Evolutionary conservation across 2,797 vertebrate species (phyloP).

Genomic region (Macropus fuliginosus): DNA sequence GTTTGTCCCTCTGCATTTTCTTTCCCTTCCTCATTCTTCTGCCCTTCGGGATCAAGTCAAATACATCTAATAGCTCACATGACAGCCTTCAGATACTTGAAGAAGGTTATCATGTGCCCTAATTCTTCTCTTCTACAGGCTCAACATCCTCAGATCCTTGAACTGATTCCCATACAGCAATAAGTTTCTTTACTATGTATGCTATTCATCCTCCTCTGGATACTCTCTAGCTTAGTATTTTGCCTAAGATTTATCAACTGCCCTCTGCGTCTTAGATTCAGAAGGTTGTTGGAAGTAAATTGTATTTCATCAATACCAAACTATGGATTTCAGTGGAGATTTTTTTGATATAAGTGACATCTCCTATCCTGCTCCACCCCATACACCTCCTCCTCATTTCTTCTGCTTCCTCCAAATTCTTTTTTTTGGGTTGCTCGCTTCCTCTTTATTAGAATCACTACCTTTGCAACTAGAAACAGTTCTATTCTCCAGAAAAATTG

Average conservation of each 20-base stretch:
- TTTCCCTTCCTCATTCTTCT: neutral
- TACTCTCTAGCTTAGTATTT: neutral
- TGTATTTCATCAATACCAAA: neutral
- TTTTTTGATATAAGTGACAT: neutral
- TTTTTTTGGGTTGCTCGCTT: neutral
- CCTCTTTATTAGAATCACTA: neutral
- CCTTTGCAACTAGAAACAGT: neutral
- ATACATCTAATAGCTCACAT: neutral
- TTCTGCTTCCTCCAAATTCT: slow-evolving; percentile 19
- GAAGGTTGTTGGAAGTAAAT: neutral
- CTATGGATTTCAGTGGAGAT: neutral
- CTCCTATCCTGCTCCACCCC: neutral
- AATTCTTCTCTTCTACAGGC: neutral
- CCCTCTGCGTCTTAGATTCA: neutral
- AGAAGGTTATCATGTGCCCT: neutral
- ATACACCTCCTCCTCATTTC: neutral
- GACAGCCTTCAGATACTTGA: neutral
- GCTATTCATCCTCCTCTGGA: neutral
- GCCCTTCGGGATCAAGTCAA: neutral
- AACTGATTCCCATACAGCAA: neutral
- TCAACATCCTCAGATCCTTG: neutral
- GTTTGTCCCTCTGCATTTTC: neutral
- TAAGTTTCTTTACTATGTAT: neutral
- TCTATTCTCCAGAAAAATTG: neutral
- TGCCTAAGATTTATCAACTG: neutral